Base-by-base conservation (phyloP, 2,888 invertebrate genomes). In the Meteorus cinctellus region DNA sequence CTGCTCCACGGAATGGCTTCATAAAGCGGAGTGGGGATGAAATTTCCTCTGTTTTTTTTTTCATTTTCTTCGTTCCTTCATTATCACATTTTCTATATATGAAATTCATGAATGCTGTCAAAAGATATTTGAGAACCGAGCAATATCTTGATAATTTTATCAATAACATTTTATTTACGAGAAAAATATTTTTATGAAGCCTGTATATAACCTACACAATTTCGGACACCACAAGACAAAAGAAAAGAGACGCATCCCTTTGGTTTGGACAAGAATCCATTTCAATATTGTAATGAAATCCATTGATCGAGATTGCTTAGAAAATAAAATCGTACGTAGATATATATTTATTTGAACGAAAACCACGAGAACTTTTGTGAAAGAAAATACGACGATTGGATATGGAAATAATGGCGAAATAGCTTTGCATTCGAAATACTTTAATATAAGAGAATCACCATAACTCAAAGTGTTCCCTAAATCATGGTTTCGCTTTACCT, bases 381-480 rank as follows among this genome's bases (percentile, higher is more conserved):
- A 19, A 55, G 55, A 19, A 8, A 8, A 55, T 45, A 55, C 60
- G 73, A 65, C 65, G 70, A 70, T 75, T 65, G 75, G 65, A 63
- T 75, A 66, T 59, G 66, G 66, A 65, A 65, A 65, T 65, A 65
- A 65, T 65, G 65, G 65, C 24, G 19, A 65, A 65, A 65, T 65
- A 36, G 65, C 65, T 87, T 86, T 85, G 84, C 86, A 85, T 86
- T 85, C 80, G 83, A 84, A 86, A 86, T 86, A 86, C 81, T 84
- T 86, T 83, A 84, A 85, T 84, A 83, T 81, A 85, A 83, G 60
- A 59, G 51, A 74, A 72, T 65, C 31, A 80, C 48, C 86, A 89
- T 89, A 89, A 89, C 83, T 89, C 88, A 89, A 87, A 87, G 85
- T 81, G 81, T 86, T 84, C 85, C 80, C 86, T 89, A 88, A 89